A percentile compares a stretch with the other conserved stretches of the same genome.
Conservation (phyloP, 2,888 invertebrate species). For the Eupelmus urozonus region DNA sequence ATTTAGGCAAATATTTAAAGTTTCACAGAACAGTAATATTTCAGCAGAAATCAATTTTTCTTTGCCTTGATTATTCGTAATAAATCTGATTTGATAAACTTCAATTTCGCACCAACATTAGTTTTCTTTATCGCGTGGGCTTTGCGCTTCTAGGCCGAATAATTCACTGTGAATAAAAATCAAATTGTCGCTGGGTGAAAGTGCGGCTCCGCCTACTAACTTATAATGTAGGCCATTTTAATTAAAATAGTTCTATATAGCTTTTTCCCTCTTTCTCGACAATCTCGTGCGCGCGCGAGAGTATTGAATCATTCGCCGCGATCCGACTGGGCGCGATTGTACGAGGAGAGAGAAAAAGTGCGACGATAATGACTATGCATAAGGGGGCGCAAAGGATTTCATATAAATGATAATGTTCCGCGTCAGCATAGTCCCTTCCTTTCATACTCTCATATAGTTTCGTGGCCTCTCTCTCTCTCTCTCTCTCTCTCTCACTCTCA, state of each 20-base stretch:
- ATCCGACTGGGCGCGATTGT: conserved; percentile 43
- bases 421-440: conserved; percentile 65
- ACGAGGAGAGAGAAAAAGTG: conserved; percentile 47
- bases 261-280: conserved; percentile 9
- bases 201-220: neutral
- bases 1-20: too few species aligned
- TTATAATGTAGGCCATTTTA: conserved; percentile 51
- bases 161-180: conserved; percentile 38
- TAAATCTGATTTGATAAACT: too few species aligned
- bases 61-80: too few species aligned
- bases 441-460: conserved; percentile 54
- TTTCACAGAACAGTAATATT: too few species aligned
- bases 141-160: neutral
- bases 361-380: conserved; percentile 58
- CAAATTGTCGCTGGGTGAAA: conserved; percentile 17
- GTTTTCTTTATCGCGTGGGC: neutral
- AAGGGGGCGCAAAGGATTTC: conserved; percentile 74
- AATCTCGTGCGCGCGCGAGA: conserved; percentile 11
- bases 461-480: conserved; percentile 40
- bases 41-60: too few species aligned
- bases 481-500: conserved; percentile 38
- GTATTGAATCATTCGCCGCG: conserved; percentile 53
- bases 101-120: neutral
- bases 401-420: conserved; percentile 75
- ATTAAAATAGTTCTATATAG: conserved; percentile 54